Base-by-base conservation (phyloP, 2,113 vertebrate genomes). In the Microtus ochrogaster region DNA sequence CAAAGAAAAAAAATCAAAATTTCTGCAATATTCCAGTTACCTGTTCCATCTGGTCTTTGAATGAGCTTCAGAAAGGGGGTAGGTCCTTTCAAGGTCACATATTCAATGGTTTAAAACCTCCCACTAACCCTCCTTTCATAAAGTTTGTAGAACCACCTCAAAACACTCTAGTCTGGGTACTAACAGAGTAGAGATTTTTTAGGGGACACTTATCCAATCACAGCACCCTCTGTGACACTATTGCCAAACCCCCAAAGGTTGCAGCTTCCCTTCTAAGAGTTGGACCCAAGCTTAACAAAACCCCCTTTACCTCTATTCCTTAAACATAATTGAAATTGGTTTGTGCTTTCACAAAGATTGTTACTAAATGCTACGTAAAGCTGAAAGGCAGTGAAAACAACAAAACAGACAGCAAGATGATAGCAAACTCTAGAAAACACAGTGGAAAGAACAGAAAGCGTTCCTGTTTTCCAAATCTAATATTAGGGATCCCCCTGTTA, bases 291-390 rank as follows among this genome's bases (percentile, higher is more conserved):
- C 44, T 86, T 79, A 49, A 76, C 30, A 81, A 81, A 90, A 49
- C 41, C 73, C 47, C 22, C 33, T 91, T 73, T 92, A 58, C 49
- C 4, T 63, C 90, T 70, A 39, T 91, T 7, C 19, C 36, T 77
- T 95, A 78, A 81, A 90, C 49, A 91, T 58, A 76, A 92, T n/a
- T 39, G 78, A 93, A 30, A 94, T 26, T 49, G 79, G 41, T 84
- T 90, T 72, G 66, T 95, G 92, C 85, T 90, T 94, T 96, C 81
- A 72, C 91, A 89, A 95, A 91, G 65, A 70, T 63, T 97, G 96
- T 92, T 84, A 92, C 74, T 76, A 81, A 95, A 92, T 91, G 79
- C 28, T 33, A 91, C 52, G 66, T 58, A n/a, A 94, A 97, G 68
- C 39, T 91, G 83, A 82, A 96, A 95, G 73, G 92, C 91, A 97